These are phyloP conservation scores for Gavia stellata DNA, from an alignment of 2,113 vertebrate species.

Conservation along the genomic window DNA sequence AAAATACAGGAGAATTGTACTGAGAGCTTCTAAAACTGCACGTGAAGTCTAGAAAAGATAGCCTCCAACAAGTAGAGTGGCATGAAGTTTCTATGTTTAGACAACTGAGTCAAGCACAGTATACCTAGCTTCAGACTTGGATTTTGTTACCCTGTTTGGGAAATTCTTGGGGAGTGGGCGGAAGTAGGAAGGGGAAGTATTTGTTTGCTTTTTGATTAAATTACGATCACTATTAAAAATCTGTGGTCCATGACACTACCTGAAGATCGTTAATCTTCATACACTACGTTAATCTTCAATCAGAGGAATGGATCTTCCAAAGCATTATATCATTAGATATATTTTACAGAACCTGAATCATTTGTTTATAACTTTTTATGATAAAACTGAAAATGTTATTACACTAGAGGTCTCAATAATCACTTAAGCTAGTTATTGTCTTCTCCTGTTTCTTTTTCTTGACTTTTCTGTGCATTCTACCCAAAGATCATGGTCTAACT, in stretches of 20 bases:
- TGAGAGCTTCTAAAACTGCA: not conserved
- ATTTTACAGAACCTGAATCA: not conserved
- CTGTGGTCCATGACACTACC: not conserved
- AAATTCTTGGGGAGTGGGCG: not conserved
- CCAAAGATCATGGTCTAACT: not conserved
- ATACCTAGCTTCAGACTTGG: not conserved
- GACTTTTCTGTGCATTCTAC: not conserved
- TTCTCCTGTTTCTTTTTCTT: not conserved
- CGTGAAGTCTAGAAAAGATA: fast-evolving
- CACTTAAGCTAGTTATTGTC: not conserved
- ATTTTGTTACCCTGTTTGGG: not conserved
- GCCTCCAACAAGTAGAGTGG: not conserved
- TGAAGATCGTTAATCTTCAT: not conserved
- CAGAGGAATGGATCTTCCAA: not conserved
- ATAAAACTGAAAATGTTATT: not conserved
- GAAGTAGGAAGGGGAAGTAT: not conserved
- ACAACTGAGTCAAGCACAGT: not conserved
- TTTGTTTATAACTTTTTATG: not conserved
- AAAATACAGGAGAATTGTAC: not conserved
- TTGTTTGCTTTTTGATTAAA: not conserved
- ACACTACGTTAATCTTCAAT: not conserved
- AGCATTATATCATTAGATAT: not conserved
- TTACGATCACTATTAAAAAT: not conserved
- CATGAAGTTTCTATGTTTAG: not conserved
- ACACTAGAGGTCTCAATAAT: not conserved